Evolutionary conservation across 1,140 invertebrate species (phyloP).

Genomic region (Euborellia annulipes): DNA sequence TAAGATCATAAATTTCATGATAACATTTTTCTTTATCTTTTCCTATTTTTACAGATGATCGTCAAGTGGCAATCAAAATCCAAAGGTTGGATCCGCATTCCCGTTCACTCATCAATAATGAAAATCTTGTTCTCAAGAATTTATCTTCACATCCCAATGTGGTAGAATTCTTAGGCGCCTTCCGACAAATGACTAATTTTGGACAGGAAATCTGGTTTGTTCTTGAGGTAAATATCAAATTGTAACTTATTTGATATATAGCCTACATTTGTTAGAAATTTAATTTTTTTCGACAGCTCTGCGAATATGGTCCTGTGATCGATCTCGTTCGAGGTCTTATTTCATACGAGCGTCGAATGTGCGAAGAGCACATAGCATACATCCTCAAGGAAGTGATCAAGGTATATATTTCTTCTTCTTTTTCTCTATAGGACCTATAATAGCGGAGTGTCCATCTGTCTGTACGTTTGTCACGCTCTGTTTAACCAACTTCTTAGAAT

Average conservation of each 20-base stretch:
- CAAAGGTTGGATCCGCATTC: conserved; percentile 52
- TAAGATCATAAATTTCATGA: neutral
- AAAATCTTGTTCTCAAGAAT: conserved; percentile 67
- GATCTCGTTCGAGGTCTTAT: conserved; percentile 57
- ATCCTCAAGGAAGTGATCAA: conserved; percentile 72
- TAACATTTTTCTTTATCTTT: neutral
- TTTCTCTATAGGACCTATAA: neutral
- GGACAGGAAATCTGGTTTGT: conserved; percentile 67
- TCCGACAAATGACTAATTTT: conserved; percentile 42
- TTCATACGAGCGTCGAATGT: conserved; percentile 50
- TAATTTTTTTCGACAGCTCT: conserved; percentile 42
- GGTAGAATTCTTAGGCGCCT: conserved; percentile 71
- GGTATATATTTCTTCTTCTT: conserved; percentile 29
- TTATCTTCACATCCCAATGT: conserved; percentile 62
- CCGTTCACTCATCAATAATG: conserved; percentile 57
- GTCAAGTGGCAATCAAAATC: conserved; percentile 67
- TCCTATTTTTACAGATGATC: conserved; percentile 27
- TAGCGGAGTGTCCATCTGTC: neutral
- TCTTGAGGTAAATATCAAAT: conserved; percentile 54
- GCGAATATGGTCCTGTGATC: conserved; percentile 61
- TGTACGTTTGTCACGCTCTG: neutral
- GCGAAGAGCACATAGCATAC: conserved; percentile 72
- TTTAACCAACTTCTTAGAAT: neutral
- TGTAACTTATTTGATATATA: neutral
- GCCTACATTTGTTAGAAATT: neutral